Evolutionary conservation across 2,888 invertebrate species (phyloP), one percentile per base, ranked within the genome.

Genomic region (Hirtodrosophila cameraria): DNA sequence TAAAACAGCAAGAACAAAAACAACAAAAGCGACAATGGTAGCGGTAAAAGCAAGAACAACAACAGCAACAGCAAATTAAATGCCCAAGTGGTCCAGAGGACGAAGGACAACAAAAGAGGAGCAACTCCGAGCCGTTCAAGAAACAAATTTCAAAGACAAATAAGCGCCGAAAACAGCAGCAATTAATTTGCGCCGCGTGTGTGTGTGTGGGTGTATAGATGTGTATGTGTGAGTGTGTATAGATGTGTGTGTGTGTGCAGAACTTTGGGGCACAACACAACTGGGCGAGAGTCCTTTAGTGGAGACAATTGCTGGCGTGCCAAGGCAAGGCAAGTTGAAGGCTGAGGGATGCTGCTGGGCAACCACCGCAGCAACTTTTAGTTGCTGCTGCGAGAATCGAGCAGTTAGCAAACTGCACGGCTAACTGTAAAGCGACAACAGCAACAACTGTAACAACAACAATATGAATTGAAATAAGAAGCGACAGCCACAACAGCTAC

Each of bases 121-220:
- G 60, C 49, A 20, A 33, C 45, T 52, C 46, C 35, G 55, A 67
- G 61, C 72, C 81, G 71, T 57, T 77, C 71, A 70, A 70, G 79
- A 80, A 87, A 84, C 81, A 86, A 86, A 79, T 87, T 87, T 81
- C 81, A 68, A 84, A 86, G 86, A 88, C 88, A 86, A 86, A 88
- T 88, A 87, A 86, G 80, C 78, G 83, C 77, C 80, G 78, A 88
- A 88, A 82, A 74, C 77, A 86, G 75, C 75, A 85, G 80, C 78
- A 86, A 88, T 86, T 86, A 86, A 85, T 86, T 86, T 79, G 71
- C 71, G 66, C 63, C 68, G 64, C 42, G 73, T 84, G 67, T 86
- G 72, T 75, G 76, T 61, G 72, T 41, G 52, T 53, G 41, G 52
- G 8, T 42, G 18, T 25, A 15, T 18, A 25, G n/a, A 27, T 13